Evolutionary conservation across 1,140 invertebrate species (phyloP).

Genomic region (Meloidogyne exigua): DNA sequence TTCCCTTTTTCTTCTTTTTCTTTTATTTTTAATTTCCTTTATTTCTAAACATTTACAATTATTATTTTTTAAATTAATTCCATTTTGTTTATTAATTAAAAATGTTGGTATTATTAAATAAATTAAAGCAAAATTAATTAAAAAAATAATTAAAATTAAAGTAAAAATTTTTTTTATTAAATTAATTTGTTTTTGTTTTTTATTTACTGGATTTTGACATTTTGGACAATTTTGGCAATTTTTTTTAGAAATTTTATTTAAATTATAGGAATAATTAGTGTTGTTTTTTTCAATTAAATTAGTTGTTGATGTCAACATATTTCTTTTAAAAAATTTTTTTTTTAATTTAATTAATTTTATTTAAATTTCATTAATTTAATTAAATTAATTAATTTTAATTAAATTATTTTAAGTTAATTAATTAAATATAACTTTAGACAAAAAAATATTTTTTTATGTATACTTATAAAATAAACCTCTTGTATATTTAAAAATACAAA

Average conservation of each 20-base stretch:
- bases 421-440: no score
- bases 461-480: no score
- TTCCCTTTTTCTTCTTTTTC: background rate
- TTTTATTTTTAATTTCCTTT: background rate
- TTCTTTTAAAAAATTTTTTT: no score
- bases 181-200: background rate
- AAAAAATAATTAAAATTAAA: background rate
- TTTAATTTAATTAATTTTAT: no score
- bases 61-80: background rate
- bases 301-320: background rate
- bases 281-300: background rate
- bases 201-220: background rate
- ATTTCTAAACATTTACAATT: background rate
- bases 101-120: background rate
- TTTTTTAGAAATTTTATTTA: background rate
- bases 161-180: background rate
- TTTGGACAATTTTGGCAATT: background rate
- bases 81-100: background rate
- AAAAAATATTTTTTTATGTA: no score
- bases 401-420: no score
- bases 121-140: background rate
- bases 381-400: no score
- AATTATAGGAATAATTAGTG: background rate
- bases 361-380: no score
- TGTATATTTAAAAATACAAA: no score